Percentiles rank a stretch among this genome's conserved stretches.
Evolutionary conservation across 2,113 vertebrate genomes (phyloP).

Genomic region (Morone saxatilis): DNA sequence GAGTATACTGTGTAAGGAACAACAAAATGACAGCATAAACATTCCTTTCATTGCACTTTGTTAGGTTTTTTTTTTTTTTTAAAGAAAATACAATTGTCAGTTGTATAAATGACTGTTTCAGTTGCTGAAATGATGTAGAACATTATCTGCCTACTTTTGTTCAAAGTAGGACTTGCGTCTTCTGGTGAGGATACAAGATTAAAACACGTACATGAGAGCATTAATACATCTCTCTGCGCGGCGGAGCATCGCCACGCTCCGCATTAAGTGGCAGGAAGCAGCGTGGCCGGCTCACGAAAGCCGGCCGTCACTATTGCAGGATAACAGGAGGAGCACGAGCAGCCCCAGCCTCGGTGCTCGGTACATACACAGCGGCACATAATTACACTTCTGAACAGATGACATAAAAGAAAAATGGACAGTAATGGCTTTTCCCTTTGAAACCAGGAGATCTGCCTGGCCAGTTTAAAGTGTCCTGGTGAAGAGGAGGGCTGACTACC

Average conservation of each 20-base stretch:
- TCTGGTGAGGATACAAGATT: slow-evolving; percentile 32
- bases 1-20: slow-evolving; percentile 23
- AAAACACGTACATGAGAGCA: slow-evolving; percentile 25
- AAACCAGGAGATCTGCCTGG: slow-evolving; percentile 56
- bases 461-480: slow-evolving; percentile 63
- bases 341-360: slow-evolving; percentile 1
- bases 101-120: slow-evolving; percentile 25
- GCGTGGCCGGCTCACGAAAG: slow-evolving; percentile 11
- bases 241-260: slow-evolving; percentile 17
- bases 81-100: slow-evolving; percentile 36
- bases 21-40: slow-evolving; percentile 27
- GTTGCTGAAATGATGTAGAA: slow-evolving; percentile 41
- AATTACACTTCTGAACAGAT: slow-evolving; percentile 26
- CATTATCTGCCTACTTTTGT: slow-evolving; percentile 9
- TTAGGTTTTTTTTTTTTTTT: neutral
- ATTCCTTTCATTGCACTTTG: slow-evolving; percentile 65
- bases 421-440: slow-evolving; percentile 74
- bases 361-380: neutral
- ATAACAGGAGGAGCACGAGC: neutral
- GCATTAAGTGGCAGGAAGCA: slow-evolving; percentile 42
- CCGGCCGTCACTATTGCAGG: slow-evolving; percentile 29
- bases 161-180: slow-evolving; percentile 15
- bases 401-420: slow-evolving; percentile 45
- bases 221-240: neutral
- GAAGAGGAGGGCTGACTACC: slow-evolving; percentile 16